Conservation (phyloP, 2,888 invertebrate genomes). For the Lycaena phlaeas region DNA sequence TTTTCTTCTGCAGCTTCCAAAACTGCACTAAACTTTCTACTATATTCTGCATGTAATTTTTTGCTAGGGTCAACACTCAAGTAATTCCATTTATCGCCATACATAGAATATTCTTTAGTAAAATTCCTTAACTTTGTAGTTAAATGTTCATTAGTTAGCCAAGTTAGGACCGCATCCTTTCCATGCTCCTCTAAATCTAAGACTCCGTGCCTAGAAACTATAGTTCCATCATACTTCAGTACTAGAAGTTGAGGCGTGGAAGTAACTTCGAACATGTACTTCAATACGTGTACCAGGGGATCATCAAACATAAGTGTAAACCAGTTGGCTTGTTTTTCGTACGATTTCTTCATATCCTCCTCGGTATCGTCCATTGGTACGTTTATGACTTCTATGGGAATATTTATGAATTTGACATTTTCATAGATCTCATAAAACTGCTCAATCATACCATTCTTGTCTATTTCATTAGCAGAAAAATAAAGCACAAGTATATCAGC, state of each 20-base stretch:
- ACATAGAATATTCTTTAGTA: constrained; percentile 34
- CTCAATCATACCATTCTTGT: constrained; percentile 37
- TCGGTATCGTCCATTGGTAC: constrained; percentile 45
- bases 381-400: constrained; percentile 55
- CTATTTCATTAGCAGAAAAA: constrained; percentile 39
- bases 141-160: constrained; percentile 33
- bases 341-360: constrained; percentile 31
- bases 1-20: no score
- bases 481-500: constrained; percentile 42
- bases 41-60: no score
- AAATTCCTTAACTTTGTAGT: constrained; percentile 29
- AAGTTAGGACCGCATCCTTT: constrained; percentile 49
- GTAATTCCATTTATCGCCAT: constrained; percentile 41
- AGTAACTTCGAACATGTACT: constrained; percentile 40
- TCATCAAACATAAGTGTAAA: constrained; percentile 44
- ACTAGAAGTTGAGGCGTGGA: constrained; percentile 44
- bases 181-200: constrained; percentile 45
- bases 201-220: constrained; percentile 42
- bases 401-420: constrained; percentile 36
- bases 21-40: no score
- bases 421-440: constrained; percentile 55
- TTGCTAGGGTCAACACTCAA: constrained; percentile 16
- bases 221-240: constrained; percentile 33
- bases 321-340: constrained; percentile 53
- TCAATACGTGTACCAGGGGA: constrained; percentile 33